Conservation (phyloP, 2,113 vertebrate species). For the Naja naja region DNA sequence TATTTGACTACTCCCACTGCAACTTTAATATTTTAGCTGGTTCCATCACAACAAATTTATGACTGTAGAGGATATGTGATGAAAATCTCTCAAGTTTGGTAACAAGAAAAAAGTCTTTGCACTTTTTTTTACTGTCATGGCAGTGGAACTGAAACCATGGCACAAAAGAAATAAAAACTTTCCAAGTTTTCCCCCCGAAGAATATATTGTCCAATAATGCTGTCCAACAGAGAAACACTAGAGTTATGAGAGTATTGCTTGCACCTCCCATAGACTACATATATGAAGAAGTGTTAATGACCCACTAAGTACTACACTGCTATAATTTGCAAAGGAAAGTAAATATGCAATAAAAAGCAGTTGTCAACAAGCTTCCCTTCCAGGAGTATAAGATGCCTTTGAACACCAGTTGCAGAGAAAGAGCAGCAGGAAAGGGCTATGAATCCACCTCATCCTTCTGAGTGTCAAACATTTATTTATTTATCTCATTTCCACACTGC, state of each 20-base stretch:
- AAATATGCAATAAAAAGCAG: neutral
- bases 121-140: neutral
- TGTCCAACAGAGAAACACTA: neutral
- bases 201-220: neutral
- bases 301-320: neutral
- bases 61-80: neutral
- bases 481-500: neutral
- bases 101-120: neutral
- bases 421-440: neutral
- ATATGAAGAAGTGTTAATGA: neutral
- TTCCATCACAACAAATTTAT: constrained; percentile 18
- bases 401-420: neutral
- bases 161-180: neutral
- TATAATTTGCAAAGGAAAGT: neutral
- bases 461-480: neutral
- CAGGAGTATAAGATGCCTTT: neutral
- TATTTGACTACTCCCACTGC: neutral
- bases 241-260: neutral
- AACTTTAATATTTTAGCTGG: constrained; percentile 6
- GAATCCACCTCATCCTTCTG: neutral
- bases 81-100: neutral
- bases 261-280: neutral
- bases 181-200: neutral
- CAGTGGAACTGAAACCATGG: neutral
- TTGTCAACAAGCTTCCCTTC: neutral